phyloP scores from a whole-genome alignment of 2,113 vertebrate genomes.

The Opisthocomus hoazin region DNA sequence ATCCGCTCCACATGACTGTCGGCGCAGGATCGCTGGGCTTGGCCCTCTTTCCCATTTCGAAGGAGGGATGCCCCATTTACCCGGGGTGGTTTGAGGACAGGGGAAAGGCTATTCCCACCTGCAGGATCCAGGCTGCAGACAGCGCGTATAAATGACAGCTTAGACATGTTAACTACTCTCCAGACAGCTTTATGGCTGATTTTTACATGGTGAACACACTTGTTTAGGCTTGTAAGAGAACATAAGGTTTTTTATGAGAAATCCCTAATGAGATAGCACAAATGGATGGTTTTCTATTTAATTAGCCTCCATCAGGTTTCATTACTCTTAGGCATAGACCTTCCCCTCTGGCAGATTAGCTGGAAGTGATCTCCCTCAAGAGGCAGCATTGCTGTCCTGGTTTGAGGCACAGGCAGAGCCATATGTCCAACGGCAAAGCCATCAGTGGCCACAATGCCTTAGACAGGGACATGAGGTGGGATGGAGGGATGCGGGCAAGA shows the following conservation, averaged over 20 bases:
- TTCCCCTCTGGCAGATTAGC: background rate
- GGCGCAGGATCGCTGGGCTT: background rate
- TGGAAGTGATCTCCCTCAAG: background rate
- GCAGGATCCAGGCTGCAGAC: background rate
- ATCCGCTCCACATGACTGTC: background rate
- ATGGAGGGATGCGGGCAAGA: background rate
- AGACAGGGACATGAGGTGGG: background rate
- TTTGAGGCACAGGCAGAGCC: background rate
- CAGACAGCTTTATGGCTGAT: background rate
- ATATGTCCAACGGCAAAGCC: background rate
- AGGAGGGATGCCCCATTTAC: background rate
- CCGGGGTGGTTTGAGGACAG: background rate
- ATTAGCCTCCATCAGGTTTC: background rate
- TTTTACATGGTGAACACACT: background rate
- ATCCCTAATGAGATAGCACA: conserved; percentile 3
- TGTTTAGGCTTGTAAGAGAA: conserved; percentile 23
- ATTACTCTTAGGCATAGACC: background rate
- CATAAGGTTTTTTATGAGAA: conserved; percentile 29
- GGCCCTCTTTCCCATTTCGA: background rate
- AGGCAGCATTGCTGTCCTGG: background rate
- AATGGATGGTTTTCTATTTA: conserved; percentile 29
- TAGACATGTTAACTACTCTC: background rate
- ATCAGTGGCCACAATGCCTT: background rate
- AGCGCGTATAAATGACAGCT: background rate
- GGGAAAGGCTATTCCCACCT: background rate